phyloP scores from a whole-genome alignment of 2,797 vertebrate species.

The Dicrostonyx torquatus region DNA sequence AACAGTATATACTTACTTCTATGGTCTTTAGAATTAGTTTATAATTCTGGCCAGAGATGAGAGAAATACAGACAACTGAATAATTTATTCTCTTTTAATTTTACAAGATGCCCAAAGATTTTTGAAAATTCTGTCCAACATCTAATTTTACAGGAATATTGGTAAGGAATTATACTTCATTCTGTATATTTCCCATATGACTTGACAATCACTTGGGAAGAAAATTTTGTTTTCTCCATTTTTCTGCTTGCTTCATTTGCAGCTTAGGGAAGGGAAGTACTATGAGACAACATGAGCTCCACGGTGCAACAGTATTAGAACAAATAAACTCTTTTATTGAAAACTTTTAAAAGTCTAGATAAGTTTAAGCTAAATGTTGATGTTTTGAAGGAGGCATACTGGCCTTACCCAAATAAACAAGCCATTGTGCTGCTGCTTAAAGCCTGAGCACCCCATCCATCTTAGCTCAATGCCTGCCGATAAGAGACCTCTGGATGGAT shows the following conservation, averaged over 20 bases:
- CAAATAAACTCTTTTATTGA: neutral
- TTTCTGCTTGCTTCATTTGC: slow-evolving; percentile 26
- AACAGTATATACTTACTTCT: slow-evolving; percentile 4
- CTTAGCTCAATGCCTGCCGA: neutral
- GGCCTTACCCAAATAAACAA: slow-evolving; percentile 52
- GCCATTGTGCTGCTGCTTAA: slow-evolving; percentile 43
- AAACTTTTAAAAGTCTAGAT: slow-evolving; percentile 30
- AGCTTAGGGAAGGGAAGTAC: slow-evolving; percentile 17
- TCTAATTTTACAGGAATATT: slow-evolving; percentile 5
- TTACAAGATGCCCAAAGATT: neutral
- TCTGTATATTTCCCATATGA: slow-evolving; percentile 35
- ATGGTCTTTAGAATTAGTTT: slow-evolving; percentile 39
- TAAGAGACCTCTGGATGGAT: slow-evolving; percentile 1
- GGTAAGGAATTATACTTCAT: slow-evolving; percentile 11
- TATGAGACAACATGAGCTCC: neutral
- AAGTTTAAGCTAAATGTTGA: slow-evolving; percentile 30
- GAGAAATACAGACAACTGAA: slow-evolving; percentile 5
- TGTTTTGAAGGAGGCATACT: slow-evolving; percentile 10
- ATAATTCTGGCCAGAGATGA: neutral
- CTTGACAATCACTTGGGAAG: slow-evolving; percentile 10
- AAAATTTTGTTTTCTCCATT: slow-evolving; percentile 25
- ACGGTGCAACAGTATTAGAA: slow-evolving; percentile 14
- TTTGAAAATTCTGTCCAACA: slow-evolving; percentile 48
- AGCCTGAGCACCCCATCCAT: slow-evolving; percentile 17
- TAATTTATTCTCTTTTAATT: slow-evolving; percentile 53